A percentile compares a stretch with the other conserved stretches of the same genome.
Conservation (phyloP, 2,113 vertebrate species). For the Sinosuthora webbiana region DNA sequence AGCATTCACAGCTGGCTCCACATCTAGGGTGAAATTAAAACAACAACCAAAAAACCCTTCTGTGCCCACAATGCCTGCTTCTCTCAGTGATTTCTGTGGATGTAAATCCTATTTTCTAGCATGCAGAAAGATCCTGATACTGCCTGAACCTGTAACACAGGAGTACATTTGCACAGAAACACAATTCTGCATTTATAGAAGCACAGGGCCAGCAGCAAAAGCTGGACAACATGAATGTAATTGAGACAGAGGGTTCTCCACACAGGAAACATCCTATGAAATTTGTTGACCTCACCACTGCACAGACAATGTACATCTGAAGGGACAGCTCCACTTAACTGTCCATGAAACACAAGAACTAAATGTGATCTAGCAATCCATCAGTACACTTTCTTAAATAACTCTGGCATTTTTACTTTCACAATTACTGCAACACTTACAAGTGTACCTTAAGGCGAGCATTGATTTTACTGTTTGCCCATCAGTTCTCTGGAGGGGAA, state of each 20-base stretch:
- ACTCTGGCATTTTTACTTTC: not conserved
- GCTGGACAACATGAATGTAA: accelerated
- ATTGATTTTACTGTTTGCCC: not conserved
- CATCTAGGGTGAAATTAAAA: not conserved
- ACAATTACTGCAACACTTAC: not conserved
- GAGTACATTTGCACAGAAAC: not conserved
- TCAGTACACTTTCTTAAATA: not conserved
- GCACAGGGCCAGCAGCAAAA: not conserved
- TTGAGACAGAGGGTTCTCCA: not conserved
- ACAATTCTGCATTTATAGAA: not conserved
- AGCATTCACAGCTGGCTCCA: not conserved
- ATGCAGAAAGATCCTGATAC: not conserved
- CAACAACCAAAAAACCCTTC: not conserved
- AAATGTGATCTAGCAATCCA: not conserved
- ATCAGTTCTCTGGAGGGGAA: not conserved
- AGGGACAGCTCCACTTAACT: not conserved
- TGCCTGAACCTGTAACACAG: not conserved
- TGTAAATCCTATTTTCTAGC: not conserved
- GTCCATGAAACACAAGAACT: not conserved
- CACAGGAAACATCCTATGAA: not conserved
- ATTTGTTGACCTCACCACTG: not conserved
- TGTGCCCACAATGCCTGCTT: not conserved
- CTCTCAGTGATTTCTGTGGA: not conserved
- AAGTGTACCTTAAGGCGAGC: not conserved
- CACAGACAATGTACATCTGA: not conserved